A percentile compares a stretch with the other conserved stretches of the same genome.
Conservation (phyloP, 2,113 vertebrate genomes). For the Xiphorhynchus elegans region DNA sequence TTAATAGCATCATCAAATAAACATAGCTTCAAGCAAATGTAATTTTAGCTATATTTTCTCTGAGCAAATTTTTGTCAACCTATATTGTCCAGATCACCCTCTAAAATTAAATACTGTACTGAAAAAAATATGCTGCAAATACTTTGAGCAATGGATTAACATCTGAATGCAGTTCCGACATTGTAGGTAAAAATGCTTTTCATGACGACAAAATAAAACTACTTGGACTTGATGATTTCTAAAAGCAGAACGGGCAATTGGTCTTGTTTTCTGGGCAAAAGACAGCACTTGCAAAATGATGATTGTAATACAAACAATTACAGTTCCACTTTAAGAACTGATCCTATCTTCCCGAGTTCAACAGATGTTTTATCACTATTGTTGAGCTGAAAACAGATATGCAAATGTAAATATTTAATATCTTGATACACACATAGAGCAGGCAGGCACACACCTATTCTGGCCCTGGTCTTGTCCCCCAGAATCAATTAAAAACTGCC, state of each 20-base stretch:
- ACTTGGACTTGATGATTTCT: neutral
- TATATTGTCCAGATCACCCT: neutral
- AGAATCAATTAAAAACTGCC: conserved; percentile 31
- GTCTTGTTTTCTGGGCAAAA: neutral
- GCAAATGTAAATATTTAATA: neutral
- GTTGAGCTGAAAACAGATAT: neutral
- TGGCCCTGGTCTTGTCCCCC: neutral
- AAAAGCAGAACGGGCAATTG: neutral
- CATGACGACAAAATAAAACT: neutral
- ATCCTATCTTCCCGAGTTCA: neutral
- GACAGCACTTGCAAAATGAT: neutral
- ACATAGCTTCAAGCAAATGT: neutral
- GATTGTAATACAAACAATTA: neutral
- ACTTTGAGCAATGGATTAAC: neutral
- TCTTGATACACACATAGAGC: neutral
- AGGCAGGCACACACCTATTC: conserved; percentile 10
- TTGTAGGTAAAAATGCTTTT: neutral
- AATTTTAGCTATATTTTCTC: neutral
- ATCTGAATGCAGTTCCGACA: neutral
- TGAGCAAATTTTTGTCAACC: neutral
- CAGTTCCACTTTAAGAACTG: neutral
- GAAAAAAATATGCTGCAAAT: conserved; percentile 3
- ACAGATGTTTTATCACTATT: neutral
- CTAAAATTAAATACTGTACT: neutral
- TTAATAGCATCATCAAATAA: conserved; percentile 45